Percentiles rank a stretch among this genome's conserved stretches.
Evolutionary conservation across 2,888 invertebrate genomes (phyloP).

Genomic region (Platycheirus albimanus): DNA sequence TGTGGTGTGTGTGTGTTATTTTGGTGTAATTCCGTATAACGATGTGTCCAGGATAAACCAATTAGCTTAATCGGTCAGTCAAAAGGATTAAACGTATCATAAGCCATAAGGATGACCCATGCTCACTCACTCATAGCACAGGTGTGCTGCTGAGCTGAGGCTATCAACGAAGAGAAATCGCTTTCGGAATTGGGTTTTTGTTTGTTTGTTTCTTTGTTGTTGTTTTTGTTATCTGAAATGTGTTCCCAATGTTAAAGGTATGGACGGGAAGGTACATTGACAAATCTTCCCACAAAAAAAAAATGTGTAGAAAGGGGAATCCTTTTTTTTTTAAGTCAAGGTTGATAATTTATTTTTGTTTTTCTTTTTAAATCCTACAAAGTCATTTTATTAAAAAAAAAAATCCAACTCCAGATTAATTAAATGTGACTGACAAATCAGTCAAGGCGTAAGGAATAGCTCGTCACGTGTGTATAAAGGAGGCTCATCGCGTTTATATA

Average conservation of each 20-base stretch:
- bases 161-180: slow-evolving; percentile 32
- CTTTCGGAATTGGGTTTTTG: slow-evolving; percentile 4
- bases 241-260: no score
- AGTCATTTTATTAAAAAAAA: slow-evolving; percentile 22
- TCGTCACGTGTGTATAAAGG: slow-evolving; percentile 54
- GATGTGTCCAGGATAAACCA: slow-evolving; percentile 64
- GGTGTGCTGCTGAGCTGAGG: not conserved
- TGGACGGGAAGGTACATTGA: no score
- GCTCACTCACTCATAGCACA: slow-evolving; percentile 8
- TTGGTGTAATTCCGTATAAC: slow-evolving; percentile 43
- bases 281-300: no score
- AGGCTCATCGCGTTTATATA: slow-evolving; percentile 53
- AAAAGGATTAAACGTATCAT: slow-evolving; percentile 53
- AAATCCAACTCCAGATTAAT: slow-evolving; percentile 14
- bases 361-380: slow-evolving; percentile 27
- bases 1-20: no score
- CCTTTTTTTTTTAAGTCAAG: slow-evolving; percentile 2
- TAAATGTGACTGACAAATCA: slow-evolving; percentile 56
- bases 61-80: slow-evolving; percentile 66
- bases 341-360: slow-evolving; percentile 13
- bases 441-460: slow-evolving; percentile 39
- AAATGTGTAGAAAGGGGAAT: not conserved
- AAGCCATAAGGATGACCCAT: slow-evolving; percentile 33
- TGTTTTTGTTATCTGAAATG: no score
- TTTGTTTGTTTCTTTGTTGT: not conserved